phyloP scores from a whole-genome alignment of 30 jellyfish, hydroid and myxozoan genomes.

The Phacellophora camtschatica region DNA sequence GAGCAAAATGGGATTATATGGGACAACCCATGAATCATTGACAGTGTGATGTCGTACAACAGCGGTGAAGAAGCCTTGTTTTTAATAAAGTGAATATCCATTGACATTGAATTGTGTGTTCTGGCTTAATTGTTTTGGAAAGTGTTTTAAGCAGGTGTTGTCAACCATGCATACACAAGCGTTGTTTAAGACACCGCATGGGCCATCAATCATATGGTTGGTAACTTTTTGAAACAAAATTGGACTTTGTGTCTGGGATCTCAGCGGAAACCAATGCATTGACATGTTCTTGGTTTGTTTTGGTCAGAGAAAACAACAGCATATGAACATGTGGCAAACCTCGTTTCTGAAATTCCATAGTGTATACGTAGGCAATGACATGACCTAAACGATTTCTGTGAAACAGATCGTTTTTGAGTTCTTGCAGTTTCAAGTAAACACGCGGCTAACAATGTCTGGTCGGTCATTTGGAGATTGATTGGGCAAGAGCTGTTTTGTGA shows the following conservation, averaged over 20 bases:
- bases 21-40: slow-evolving; percentile 62
- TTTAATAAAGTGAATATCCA: slow-evolving; percentile 75
- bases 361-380: slow-evolving; percentile 21
- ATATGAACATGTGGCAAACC: slow-evolving; percentile 81
- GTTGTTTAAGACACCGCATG: slow-evolving; percentile 68
- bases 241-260: slow-evolving; percentile 46
- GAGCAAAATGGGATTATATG: slow-evolving; percentile 56
- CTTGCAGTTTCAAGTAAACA: slow-evolving; percentile 13
- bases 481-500: background rate
- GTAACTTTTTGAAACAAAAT: slow-evolving; percentile 38
- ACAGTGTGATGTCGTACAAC: background rate
- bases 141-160: slow-evolving; percentile 53
- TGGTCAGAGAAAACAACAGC: slow-evolving; percentile 23
- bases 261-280: slow-evolving; percentile 67
- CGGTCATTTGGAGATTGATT: slow-evolving; percentile 28
- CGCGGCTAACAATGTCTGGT: slow-evolving; percentile 55
- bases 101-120: slow-evolving; percentile 43
- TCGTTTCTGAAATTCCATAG: slow-evolving; percentile 60
- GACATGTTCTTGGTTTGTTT: slow-evolving; percentile 42
- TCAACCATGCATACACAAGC: slow-evolving; percentile 65
- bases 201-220: slow-evolving; percentile 74
- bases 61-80: background rate
- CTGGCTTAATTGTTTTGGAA: slow-evolving; percentile 24
- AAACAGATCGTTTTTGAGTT: background rate
- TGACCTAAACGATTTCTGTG: slow-evolving; percentile 16